Evolutionary conservation across 2,113 vertebrate genomes (phyloP).

Genomic region (Coregonus clupeaformis): DNA sequence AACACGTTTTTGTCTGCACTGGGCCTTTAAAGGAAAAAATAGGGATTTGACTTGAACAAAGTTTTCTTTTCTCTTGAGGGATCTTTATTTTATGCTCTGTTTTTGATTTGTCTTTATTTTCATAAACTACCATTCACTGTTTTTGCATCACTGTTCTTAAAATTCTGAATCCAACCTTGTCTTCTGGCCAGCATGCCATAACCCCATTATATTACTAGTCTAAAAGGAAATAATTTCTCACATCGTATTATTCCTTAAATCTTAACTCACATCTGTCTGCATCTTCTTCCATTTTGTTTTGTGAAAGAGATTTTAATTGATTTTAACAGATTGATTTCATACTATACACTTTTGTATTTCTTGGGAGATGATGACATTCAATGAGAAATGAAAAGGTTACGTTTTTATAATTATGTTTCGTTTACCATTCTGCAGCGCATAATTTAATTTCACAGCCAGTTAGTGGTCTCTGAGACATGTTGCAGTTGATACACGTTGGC

Average conservation of each 20-base stretch:
- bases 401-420: slow-evolving; percentile 13
- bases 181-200: slow-evolving; percentile 33
- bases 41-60: neutral
- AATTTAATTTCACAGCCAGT: slow-evolving; percentile 59
- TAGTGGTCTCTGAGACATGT: slow-evolving; percentile 19
- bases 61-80: slow-evolving; percentile 1
- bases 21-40: neutral
- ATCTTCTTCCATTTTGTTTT: slow-evolving; percentile 54
- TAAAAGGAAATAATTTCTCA: neutral
- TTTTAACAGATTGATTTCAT: slow-evolving; percentile 41
- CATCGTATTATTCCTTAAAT: neutral
- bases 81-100: neutral
- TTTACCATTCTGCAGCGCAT: slow-evolving; percentile 65
- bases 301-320: slow-evolving; percentile 50
- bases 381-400: slow-evolving; percentile 25
- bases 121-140: slow-evolving; percentile 5
- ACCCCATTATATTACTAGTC: slow-evolving; percentile 17
- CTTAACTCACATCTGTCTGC: slow-evolving; percentile 52
- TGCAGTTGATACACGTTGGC: slow-evolving; percentile 18
- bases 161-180: slow-evolving; percentile 26
- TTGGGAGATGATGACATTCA: slow-evolving; percentile 19
- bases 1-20: too few species aligned
- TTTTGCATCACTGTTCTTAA: slow-evolving; percentile 28
- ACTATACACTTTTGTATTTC: slow-evolving; percentile 22
- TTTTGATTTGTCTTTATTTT: neutral